phyloP scores from a whole-genome alignment of 2,797 vertebrate genomes.

The Margarornis squamiger region DNA sequence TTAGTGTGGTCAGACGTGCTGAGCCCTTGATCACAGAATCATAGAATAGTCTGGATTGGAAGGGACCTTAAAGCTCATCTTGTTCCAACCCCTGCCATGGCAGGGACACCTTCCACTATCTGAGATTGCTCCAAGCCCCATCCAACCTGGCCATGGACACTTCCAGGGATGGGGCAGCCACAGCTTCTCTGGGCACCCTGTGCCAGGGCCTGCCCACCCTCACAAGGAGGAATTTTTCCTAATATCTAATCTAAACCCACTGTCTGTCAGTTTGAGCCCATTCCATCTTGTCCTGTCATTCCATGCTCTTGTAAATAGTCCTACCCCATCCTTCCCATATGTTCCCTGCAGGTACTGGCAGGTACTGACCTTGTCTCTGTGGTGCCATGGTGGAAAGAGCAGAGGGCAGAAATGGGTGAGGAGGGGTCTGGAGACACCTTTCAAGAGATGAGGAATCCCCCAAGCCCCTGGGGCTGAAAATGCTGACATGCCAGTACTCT shows the following conservation, averaged over 20 bases:
- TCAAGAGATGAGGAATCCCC: neutral
- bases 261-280: neutral
- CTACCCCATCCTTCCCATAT: neutral
- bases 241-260: neutral
- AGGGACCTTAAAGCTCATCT: neutral
- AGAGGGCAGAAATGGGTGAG: neutral
- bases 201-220: neutral
- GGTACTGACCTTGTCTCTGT: neutral
- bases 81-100: neutral
- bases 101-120: fast-evolving
- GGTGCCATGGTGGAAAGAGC: neutral
- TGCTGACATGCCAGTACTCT: neutral
- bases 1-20: neutral
- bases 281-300: neutral
- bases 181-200: neutral
- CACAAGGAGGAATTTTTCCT: neutral
- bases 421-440: neutral
- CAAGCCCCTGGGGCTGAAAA: neutral
- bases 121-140: fast-evolving
- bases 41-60: neutral
- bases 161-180: neutral
- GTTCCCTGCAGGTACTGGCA: neutral
- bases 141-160: neutral
- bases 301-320: neutral
- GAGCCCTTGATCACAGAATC: neutral